Percentiles rank a stretch among this genome's conserved stretches.
These are phyloP conservation scores for Corynorhinus townsendii DNA, from an alignment of 2,113 vertebrate species.

Conservation along the genomic window DNA sequence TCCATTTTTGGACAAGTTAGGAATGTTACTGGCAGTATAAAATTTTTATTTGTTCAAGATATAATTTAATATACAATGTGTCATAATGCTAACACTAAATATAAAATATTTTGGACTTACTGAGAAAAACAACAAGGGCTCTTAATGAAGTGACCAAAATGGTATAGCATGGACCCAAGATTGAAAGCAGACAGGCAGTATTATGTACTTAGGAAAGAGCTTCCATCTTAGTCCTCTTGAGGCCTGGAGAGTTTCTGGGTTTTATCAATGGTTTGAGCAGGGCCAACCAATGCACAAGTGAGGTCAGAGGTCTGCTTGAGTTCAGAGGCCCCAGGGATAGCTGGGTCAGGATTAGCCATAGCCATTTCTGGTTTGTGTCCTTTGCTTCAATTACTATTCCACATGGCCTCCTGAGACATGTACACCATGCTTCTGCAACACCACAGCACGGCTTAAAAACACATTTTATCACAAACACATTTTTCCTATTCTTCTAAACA, in stretches of 20 bases:
- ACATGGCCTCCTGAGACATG: neutral
- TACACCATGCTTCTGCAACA: neutral
- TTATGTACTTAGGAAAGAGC: slow-evolving; percentile 29
- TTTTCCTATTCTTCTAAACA: slow-evolving; percentile 35
- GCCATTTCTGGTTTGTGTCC: slow-evolving; percentile 41
- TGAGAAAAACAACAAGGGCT: neutral
- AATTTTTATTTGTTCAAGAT: neutral
- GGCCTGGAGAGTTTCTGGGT: slow-evolving; percentile 33
- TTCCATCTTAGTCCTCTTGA: neutral
- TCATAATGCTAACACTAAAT: neutral
- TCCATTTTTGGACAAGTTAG: neutral
- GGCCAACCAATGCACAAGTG: neutral
- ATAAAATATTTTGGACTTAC: slow-evolving; percentile 1
- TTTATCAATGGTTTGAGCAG: neutral
- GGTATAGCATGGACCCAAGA: neutral
- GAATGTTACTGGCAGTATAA: neutral
- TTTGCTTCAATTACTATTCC: slow-evolving; percentile 42
- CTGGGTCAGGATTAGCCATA: slow-evolving; percentile 24
- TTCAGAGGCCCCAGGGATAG: neutral
- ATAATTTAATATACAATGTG: neutral
- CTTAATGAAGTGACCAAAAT: neutral
- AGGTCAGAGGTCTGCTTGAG: neutral
- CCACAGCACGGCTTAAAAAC: neutral
- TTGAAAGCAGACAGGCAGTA: slow-evolving; percentile 31
- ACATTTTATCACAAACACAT: neutral